Conservation (phyloP, 2,113 vertebrate genomes). For the Brachirus orientalis region DNA sequence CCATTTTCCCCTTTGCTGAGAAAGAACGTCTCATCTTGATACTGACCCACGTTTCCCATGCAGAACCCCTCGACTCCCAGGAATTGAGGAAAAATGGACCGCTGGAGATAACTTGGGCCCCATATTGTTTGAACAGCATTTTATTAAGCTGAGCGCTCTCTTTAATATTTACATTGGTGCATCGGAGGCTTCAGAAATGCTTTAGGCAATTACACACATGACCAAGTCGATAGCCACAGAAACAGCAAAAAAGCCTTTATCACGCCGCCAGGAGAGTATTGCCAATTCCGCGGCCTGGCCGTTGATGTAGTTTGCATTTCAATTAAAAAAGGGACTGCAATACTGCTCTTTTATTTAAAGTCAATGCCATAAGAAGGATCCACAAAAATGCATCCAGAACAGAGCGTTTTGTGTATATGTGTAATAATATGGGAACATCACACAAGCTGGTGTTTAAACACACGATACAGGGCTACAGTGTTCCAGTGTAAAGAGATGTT, state of each 20-base stretch:
- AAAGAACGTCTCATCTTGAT: conserved; percentile 71
- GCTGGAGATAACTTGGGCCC: conserved; percentile 72
- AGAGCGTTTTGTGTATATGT: conserved; percentile 60
- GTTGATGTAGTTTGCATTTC: conserved; percentile 85
- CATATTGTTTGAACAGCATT: conserved; percentile 84
- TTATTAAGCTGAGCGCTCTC: conserved; percentile 81
- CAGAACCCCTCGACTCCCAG: conserved; percentile 39
- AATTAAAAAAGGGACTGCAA: conserved; percentile 79
- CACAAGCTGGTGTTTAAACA: conserved; percentile 46
- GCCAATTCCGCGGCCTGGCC: conserved; percentile 69
- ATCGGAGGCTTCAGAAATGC: conserved; percentile 77
- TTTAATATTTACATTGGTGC: conserved; percentile 86
- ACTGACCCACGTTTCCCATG: conserved; percentile 56
- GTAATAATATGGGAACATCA: conserved; percentile 62
- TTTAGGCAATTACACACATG: conserved; percentile 83
- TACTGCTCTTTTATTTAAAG: conserved; percentile 79
- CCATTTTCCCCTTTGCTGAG: conserved; percentile 44
- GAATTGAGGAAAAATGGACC: conserved; percentile 62
- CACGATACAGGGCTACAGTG: conserved; percentile 41
- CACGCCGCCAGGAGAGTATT: conserved; percentile 73
- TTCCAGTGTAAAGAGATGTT: conserved; percentile 22
- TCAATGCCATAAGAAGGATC: conserved; percentile 71
- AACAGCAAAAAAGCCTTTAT: conserved; percentile 78
- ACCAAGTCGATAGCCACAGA: conserved; percentile 81
- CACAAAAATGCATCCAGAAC: conserved; percentile 60